Percentiles rank a stretch among this genome's conserved stretches.
Evolutionary conservation across 2,797 vertebrate genomes (phyloP).

Genomic region (Arctocebus calabarensis): DNA sequence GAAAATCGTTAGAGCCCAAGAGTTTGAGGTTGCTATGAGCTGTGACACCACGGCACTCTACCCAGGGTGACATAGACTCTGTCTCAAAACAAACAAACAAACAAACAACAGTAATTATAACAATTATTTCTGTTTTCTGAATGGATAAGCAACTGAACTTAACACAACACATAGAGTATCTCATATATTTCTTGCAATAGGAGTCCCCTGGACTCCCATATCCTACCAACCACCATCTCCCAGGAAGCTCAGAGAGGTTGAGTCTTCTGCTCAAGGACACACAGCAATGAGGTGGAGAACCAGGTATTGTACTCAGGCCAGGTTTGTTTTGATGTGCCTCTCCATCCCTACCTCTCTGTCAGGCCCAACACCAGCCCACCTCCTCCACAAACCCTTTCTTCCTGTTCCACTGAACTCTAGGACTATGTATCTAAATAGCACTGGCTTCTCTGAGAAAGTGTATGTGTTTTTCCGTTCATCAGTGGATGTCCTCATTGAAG

Average conservation of each 20-base stretch:
- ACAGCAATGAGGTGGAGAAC: neutral
- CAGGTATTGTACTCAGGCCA: neutral
- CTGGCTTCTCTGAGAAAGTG: neutral
- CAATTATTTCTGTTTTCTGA: neutral
- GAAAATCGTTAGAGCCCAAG: too few relatives aligned
- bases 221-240: neutral
- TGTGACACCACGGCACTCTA: too few relatives aligned
- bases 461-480: neutral
- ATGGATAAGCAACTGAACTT: rapidly evolving
- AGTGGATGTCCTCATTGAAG: rapidly evolving
- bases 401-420: rapidly evolving
- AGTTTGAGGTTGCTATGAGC: too few relatives aligned
- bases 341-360: neutral
- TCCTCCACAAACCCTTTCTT: neutral
- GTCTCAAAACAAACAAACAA: too few relatives aligned
- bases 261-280: neutral
- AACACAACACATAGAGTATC: rapidly evolving
- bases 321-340: neutral
- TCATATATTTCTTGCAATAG: neutral
- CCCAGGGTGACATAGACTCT: too few relatives aligned
- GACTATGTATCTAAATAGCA: neutral
- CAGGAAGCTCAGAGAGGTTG: neutral
- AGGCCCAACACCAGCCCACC: neutral
- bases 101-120: neutral
- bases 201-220: rapidly evolving